These are phyloP conservation scores for Leptopilina boulardi DNA, from an alignment of 1,140 invertebrate species.

Conservation along the genomic window DNA sequence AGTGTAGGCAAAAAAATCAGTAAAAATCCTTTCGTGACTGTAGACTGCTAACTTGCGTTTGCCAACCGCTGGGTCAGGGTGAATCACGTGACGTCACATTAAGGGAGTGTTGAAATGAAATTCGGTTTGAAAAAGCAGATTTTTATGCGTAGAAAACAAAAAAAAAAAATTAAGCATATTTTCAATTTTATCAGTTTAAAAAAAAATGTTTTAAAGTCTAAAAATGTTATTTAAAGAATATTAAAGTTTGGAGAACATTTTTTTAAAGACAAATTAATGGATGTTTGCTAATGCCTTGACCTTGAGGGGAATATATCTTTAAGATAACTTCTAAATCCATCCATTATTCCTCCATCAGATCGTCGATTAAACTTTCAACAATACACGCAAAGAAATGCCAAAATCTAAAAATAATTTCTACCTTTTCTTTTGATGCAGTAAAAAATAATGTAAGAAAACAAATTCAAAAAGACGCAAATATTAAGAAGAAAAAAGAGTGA, in stretches of 20 bases:
- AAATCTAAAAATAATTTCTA: not conserved
- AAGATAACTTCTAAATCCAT: not conserved
- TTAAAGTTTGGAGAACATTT: too few species aligned
- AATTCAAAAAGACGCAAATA: not conserved
- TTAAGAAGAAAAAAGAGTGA: not conserved
- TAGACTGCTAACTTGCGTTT: conserved; percentile 23
- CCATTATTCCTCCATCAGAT: conserved; percentile 11
- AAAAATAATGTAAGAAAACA: not conserved
- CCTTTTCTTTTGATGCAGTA: not conserved
- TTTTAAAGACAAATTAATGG: not conserved
- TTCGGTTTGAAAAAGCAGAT: not conserved
- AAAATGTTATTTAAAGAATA: not conserved
- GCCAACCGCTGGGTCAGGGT: conserved; percentile 32
- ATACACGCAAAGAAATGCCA: not conserved
- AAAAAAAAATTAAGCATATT: not conserved
- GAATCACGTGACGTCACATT: conserved; percentile 30
- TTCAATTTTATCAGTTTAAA: not conserved
- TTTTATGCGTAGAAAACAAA: not conserved
- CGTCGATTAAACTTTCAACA: conserved; percentile 11
- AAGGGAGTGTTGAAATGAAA: conserved; percentile 22
- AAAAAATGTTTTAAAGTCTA: too few species aligned
- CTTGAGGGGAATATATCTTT: not conserved
- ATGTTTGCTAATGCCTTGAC: not conserved
- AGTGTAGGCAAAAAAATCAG: conserved; percentile 6
- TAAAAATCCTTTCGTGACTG: conserved; percentile 27